Base-by-base conservation (phyloP, 2,113 vertebrate species). In the Ceyx melanurus region DNA sequence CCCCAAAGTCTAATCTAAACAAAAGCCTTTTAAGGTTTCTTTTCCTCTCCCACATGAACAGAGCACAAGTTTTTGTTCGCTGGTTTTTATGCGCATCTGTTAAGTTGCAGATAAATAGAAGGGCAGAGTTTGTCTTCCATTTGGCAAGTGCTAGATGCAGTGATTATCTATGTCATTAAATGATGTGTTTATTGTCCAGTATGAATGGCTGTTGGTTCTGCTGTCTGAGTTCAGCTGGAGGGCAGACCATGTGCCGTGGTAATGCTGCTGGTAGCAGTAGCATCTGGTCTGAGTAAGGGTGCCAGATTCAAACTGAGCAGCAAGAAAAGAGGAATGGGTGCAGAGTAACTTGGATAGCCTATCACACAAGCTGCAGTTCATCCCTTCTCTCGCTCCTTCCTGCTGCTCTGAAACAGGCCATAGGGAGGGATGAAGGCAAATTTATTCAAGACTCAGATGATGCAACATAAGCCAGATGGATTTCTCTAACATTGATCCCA, bases 291-390 rank as follows among this genome's bases (percentile, higher is more conserved):
- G 53, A 40, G 48, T 14, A 45, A 75, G 60, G 16, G 9, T 60
- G 68, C 79, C 79, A 51, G 37, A 14, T n/a, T 37, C 26, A 4
- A 54, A 8, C 28, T 28, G 54, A 43, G 9, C 37, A 18, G 48
- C 46, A 23, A 19, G 21, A 46, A 15, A 22, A 53, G 56, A 17
- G 25, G 43, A 60, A 23, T 28, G 83, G 40, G 8, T 50, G 23
- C 31, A 18, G 57, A 35, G 17, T 18, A 9, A 28, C 12, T 4
- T 0, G 62, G 62, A 7, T 15, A 31, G 18, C 9, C 1, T 3
- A 7, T 15, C 19, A 10, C 6, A 0, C 3, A 8, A 7, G 22
- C 73, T 67, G 68, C 56, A 11, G 0, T 28, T 56, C 45, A n/a
- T 62, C 42, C 71, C 28, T 2, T 26, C 14, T 46, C 20, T 35